phyloP scores from a whole-genome alignment of 2,888 invertebrate species.

The Trichacis sp. region DNA sequence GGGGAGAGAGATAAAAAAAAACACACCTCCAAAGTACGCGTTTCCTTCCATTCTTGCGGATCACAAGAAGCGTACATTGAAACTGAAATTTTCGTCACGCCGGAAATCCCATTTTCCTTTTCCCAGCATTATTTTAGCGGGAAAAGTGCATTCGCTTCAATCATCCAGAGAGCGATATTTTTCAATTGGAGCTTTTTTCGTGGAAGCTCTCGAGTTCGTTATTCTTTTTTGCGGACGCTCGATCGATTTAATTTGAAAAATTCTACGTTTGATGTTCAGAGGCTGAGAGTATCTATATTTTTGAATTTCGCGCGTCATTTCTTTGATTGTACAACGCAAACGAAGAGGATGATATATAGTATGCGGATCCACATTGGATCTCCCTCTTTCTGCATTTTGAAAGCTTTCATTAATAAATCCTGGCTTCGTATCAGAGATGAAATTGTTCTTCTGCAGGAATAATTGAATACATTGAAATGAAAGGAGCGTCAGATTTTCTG shows the following conservation, averaged over 20 bases:
- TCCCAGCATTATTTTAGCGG: not conserved
- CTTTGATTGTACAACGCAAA: too few species aligned
- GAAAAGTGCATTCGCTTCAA: too few species aligned
- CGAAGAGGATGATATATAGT: too few species aligned
- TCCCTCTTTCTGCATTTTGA: not conserved
- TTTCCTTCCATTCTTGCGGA: constrained; percentile 7
- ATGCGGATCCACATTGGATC: too few species aligned
- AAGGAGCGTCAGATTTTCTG: constrained; percentile 4
- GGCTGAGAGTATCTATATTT: too few species aligned
- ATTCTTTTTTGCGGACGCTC: too few species aligned
- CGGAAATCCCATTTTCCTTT: not conserved
- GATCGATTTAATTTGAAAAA: too few species aligned
- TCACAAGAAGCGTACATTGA: not conserved
- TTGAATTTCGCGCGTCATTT: too few species aligned
- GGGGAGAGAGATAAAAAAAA: constrained; percentile 3
- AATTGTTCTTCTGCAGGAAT: constrained; percentile 20
- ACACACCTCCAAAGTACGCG: not conserved
- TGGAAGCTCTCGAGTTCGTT: too few species aligned
- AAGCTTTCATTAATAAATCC: constrained; percentile 9
- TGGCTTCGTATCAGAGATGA: constrained; percentile 28
- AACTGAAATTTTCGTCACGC: not conserved
- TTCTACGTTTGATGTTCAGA: too few species aligned
- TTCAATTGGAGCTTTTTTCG: too few species aligned
- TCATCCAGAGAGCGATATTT: too few species aligned
- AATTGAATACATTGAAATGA: constrained; percentile 15